Base-by-base conservation (phyloP, 2,888 invertebrate genomes). In the Pachydiplax longipennis region DNA sequence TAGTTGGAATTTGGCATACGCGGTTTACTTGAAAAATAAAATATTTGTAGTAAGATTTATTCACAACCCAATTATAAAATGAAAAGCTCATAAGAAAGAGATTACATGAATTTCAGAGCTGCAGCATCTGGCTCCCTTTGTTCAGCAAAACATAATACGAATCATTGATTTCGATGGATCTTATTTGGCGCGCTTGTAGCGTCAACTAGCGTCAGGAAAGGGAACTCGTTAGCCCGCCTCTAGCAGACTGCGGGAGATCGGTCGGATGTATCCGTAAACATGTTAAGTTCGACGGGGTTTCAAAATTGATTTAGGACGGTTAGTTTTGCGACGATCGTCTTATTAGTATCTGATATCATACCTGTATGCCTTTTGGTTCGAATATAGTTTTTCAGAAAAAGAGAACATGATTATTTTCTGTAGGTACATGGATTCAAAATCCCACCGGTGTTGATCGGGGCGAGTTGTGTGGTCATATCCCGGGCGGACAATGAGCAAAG, bases 151-250 rank as follows among this genome's bases (percentile, higher is more conserved):
- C 58, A 87, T 31, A 58, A 37, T 87, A 40, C 87, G 37, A 87
- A 87, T 61, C 87, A 87, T 87, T 87, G 87, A 87, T 87, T 87
- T 87, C 58, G 87, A 87, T 83, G 61, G 87, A 35, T 73, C 87
- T 87, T 48, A 22, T 61, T 61, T 22, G 10, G 35, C 31, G 37
- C 87, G 87, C 87, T 61, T 25, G 25, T 65, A 87, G 87, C 61
- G 87, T 37, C 61, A 61, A 58, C 61, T 18, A 37, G 25, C 61
- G 87, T 3, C 87, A n/a, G 61, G 35, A 61, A 13, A 13, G 22
- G n/a, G 40, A 87, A 87, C 87, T 87, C 35, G 31, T 37, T 31
- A 61, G 61, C 37, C 44, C 31, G 58, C 18, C n/a, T 35, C 25
- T 40, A 61, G 87, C 87, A 37, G 87, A 87, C 87, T 87, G 87